phyloP scores from a whole-genome alignment of 2,113 vertebrate species.

The Poecilia latipinna region DNA sequence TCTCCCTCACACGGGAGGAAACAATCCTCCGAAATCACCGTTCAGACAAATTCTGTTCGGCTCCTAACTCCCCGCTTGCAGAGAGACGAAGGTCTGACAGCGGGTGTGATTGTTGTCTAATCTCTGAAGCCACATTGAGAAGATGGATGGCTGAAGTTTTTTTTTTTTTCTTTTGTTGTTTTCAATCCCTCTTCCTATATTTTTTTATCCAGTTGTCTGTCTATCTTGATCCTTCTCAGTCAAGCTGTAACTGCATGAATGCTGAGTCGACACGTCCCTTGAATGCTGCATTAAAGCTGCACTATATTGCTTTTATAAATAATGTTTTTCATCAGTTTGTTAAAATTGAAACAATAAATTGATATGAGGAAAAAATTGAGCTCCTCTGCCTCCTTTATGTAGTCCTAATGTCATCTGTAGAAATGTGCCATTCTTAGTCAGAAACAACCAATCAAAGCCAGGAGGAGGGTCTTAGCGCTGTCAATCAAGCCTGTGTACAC shows the following conservation, averaged over 20 bases:
- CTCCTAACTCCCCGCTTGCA: constrained; percentile 2
- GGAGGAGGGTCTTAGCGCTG: no score
- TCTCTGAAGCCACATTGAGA: constrained; percentile 36
- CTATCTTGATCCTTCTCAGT: not conserved
- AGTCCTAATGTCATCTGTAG: no score
- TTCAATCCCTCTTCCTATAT: not conserved
- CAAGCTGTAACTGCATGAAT: not conserved
- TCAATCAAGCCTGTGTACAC: no score
- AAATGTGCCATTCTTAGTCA: no score
- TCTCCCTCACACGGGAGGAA: not conserved
- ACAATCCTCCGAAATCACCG: not conserved
- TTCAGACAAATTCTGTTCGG: not conserved
- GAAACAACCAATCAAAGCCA: no score
- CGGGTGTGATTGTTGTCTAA: constrained; percentile 20
- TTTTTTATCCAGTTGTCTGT: not conserved
- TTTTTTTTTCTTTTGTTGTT: not conserved
- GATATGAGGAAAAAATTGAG: no score
- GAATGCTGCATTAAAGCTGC: no score
- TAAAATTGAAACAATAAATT: no score
- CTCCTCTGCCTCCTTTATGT: no score
- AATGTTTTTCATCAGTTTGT: no score
- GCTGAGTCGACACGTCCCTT: not conserved
- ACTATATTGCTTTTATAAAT: no score
- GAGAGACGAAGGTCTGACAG: constrained; percentile 6
- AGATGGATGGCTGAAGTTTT: constrained; percentile 7